These are phyloP conservation scores for Augochlora pura DNA, from an alignment of 1,140 invertebrate species.

Conservation along the genomic window DNA sequence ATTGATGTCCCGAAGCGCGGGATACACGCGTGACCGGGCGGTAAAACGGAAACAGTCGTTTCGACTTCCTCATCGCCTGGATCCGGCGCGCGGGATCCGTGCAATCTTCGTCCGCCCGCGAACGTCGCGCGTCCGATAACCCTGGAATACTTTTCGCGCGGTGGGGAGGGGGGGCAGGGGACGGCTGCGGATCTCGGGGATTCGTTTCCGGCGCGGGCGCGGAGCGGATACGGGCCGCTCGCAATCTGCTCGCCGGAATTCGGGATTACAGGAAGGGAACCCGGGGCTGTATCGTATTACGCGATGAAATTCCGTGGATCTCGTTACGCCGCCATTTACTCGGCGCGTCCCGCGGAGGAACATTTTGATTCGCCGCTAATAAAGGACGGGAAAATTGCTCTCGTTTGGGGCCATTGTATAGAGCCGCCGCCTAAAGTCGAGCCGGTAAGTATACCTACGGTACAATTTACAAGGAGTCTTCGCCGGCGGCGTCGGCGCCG, in stretches of 20 bases:
- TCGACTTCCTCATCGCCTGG: not conserved
- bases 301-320: constrained; percentile 9
- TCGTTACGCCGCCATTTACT: constrained; percentile 20
- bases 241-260: too few species aligned
- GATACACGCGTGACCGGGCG: too few species aligned
- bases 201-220: too few species aligned
- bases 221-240: too few species aligned
- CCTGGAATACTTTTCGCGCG: too few species aligned
- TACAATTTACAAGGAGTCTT: constrained; percentile 9
- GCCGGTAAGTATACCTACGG: not conserved
- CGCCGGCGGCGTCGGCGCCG: not conserved
- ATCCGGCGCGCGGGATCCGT: not conserved
- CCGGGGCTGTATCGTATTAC: too few species aligned
- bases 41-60: not conserved
- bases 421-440: not conserved
- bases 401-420: constrained; percentile 1
- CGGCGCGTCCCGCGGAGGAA: not conserved
- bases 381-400: constrained; percentile 18
- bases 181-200: too few species aligned
- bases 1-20: too few species aligned
- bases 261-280: too few species aligned
- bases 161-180: too few species aligned
- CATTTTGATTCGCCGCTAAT: constrained; percentile 22
- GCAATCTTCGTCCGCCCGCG: not conserved
- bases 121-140: not conserved